Evolutionary conservation across 2,888 invertebrate species (phyloP).

Genomic region (Lepeophtheirus nordmannii): DNA sequence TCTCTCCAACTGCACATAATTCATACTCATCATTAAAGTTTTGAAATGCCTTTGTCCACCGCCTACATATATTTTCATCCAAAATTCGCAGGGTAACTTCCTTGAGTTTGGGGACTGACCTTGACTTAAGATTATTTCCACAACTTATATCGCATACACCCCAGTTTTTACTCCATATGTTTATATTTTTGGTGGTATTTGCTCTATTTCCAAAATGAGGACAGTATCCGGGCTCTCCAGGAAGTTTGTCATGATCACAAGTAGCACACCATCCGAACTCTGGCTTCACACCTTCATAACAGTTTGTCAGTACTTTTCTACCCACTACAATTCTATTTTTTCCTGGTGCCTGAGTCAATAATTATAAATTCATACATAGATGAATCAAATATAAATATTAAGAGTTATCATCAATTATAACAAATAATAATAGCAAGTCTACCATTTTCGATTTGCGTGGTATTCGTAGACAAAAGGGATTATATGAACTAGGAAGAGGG

Average conservation of each 20-base stretch:
- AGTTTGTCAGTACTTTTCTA: neutral
- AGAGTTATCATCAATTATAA: too few relatives aligned
- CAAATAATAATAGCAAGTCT: too few relatives aligned
- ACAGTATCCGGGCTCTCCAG: conserved; percentile 1
- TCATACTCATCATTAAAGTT: neutral
- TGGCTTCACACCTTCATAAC: neutral
- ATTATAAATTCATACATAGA: too few relatives aligned
- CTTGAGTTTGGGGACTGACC: neutral
- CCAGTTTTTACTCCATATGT: conserved; percentile 1
- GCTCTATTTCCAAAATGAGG: neutral
- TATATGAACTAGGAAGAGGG: neutral
- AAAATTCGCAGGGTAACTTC: neutral
- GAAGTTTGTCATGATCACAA: neutral
- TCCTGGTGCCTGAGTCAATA: neutral
- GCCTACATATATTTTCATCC: neutral
- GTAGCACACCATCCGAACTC: conserved; percentile 4
- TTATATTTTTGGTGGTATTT: neutral
- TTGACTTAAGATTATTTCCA: neutral
- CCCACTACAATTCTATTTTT: neutral
- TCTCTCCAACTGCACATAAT: neutral
- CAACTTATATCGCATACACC: neutral
- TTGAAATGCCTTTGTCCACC: neutral
- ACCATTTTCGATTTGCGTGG: neutral
- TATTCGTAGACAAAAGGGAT: neutral
- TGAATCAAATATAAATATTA: too few relatives aligned